phyloP scores from a whole-genome alignment of 2,888 invertebrate species.

The Yponomeuta evonymella region DNA sequence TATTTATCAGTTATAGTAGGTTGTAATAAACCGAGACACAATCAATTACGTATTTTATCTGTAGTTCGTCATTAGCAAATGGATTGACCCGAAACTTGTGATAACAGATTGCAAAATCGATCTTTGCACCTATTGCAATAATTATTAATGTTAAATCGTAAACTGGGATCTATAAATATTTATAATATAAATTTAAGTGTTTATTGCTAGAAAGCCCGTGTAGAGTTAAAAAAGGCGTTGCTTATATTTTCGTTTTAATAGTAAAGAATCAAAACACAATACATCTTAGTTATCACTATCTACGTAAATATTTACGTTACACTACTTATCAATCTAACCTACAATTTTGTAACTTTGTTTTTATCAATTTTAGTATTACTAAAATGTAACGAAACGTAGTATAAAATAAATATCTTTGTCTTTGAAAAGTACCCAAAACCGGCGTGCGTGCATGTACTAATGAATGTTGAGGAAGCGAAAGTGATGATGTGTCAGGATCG shows the following conservation, averaged over 20 bases:
- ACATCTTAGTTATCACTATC: background rate
- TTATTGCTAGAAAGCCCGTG: no score
- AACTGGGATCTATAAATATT: no score
- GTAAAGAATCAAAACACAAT: background rate
- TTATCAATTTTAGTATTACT: background rate
- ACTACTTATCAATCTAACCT: background rate
- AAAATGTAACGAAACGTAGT: background rate
- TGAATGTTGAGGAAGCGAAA: no score
- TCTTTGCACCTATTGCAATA: constrained; percentile 8
- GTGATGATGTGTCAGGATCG: no score
- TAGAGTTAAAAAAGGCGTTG: background rate
- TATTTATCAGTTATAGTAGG: constrained; percentile 8
- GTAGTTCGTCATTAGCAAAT: background rate
- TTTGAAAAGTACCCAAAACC: no score
- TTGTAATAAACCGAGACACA: background rate
- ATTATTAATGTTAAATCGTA: background rate
- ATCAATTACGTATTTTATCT: background rate
- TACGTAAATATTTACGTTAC: no score
- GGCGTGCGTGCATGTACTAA: no score
- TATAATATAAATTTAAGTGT: no score
- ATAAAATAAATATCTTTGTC: background rate
- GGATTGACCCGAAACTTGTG: constrained; percentile 10
- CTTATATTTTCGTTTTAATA: background rate
- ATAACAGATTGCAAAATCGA: background rate
- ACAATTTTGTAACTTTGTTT: background rate